These are phyloP conservation scores for Diorhabda carinulata DNA, from an alignment of 1,140 invertebrate species.

Conservation along the genomic window DNA sequence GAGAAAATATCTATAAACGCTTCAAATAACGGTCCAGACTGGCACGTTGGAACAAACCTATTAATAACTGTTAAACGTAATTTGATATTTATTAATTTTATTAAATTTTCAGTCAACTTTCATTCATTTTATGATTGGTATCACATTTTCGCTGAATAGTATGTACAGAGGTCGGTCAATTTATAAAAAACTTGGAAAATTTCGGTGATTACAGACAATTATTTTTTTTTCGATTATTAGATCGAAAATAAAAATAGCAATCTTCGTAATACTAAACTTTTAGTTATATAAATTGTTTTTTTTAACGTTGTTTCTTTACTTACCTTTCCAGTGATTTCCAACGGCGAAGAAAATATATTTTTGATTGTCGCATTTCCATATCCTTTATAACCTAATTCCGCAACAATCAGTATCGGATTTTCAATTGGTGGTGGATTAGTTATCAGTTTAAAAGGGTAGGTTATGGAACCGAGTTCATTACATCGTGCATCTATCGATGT, in stretches of 20 bases:
- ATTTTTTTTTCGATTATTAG: not conserved
- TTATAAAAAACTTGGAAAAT: not conserved
- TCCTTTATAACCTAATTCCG: slow-evolving; percentile 25
- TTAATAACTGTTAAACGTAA: too few species aligned
- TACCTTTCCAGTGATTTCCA: slow-evolving; percentile 24
- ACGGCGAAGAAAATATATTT: slow-evolving; percentile 17
- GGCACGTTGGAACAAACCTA: too few species aligned
- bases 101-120: too few species aligned
- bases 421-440: slow-evolving; percentile 25
- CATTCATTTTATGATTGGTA: too few species aligned
- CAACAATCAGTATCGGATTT: slow-evolving; percentile 22
- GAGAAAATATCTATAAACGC: too few species aligned
- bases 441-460: slow-evolving; percentile 27
- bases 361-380: slow-evolving; percentile 21
- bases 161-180: not conserved
- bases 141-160: too few species aligned
- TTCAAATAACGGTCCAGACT: too few species aligned
- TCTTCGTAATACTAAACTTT: not conserved
- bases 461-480: slow-evolving; percentile 32
- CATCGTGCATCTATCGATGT: slow-evolving; percentile 25
- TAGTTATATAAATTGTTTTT: not conserved
- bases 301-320: not conserved
- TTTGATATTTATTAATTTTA: too few species aligned
- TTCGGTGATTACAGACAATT: not conserved
- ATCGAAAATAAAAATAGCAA: not conserved